phyloP scores from a whole-genome alignment of 2,113 vertebrate genomes.

The Gymnorhina tibicen region DNA sequence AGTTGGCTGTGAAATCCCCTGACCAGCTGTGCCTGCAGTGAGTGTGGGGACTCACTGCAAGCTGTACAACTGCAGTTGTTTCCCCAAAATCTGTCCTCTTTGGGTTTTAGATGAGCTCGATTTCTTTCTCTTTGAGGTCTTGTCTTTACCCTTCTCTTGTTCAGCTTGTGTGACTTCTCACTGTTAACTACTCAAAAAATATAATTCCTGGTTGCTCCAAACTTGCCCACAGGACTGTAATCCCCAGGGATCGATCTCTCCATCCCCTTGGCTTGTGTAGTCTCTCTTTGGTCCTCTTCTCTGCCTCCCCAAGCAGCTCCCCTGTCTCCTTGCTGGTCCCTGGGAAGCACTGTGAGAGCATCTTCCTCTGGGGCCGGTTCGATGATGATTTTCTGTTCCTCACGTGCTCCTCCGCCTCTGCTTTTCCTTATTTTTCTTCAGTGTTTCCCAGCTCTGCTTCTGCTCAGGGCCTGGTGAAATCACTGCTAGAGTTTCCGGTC shows the following conservation, averaged over 20 bases:
- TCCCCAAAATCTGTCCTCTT: not conserved
- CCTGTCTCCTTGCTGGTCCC: not conserved
- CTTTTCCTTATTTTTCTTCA: not conserved
- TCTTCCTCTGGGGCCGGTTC: not conserved
- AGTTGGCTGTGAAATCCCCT: not conserved
- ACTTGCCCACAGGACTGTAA: not conserved
- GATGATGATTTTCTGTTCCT: not conserved
- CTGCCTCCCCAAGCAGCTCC: not conserved
- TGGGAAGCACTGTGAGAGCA: not conserved
- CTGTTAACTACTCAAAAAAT: not conserved
- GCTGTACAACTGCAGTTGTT: not conserved
- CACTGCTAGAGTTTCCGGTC: not conserved
- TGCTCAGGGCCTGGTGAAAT: not conserved
- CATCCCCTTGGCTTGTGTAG: not conserved
- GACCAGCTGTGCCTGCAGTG: not conserved
- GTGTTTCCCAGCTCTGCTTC: not conserved
- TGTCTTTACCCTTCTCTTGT: not conserved
- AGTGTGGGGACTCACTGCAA: not conserved
- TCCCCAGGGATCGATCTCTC: not conserved
- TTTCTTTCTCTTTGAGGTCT: not conserved
- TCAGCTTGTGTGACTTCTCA: not conserved
- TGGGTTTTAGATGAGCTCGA: not conserved
- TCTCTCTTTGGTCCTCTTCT: not conserved
- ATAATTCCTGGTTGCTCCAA: not conserved
- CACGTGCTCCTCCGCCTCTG: fast-evolving